These are phyloP conservation scores for Urocolius indicus DNA, from an alignment of 2,113 vertebrate species.

Conservation along the genomic window DNA sequence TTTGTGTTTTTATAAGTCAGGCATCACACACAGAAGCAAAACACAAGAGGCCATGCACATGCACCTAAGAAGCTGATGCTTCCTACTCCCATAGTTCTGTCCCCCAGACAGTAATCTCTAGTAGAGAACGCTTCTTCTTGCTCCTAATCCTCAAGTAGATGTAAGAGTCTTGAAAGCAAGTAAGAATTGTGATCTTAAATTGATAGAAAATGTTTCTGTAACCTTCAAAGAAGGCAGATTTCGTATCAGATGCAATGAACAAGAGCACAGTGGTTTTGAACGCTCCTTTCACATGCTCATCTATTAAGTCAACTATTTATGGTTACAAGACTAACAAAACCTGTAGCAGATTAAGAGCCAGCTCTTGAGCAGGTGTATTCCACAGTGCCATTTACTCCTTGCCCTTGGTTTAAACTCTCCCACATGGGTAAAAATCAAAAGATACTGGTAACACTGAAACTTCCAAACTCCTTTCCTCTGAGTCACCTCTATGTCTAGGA, in stretches of 20 bases:
- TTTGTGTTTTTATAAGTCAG: neutral
- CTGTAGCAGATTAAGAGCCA: neutral
- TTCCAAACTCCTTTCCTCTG: neutral
- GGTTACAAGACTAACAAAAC: neutral
- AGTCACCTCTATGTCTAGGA: neutral
- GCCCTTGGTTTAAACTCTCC: neutral
- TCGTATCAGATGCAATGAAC: neutral
- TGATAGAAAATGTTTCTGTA: neutral
- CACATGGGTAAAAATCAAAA: neutral
- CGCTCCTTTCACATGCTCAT: fast-evolving
- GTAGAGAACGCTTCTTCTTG: neutral
- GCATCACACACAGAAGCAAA: neutral
- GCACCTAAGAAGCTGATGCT: fast-evolving
- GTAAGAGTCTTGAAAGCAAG: neutral
- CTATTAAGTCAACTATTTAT: neutral
- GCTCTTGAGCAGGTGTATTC: neutral
- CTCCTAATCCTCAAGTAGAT: neutral
- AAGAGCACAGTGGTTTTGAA: neutral
- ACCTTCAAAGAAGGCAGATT: neutral
- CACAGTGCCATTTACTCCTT: neutral
- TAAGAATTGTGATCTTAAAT: neutral
- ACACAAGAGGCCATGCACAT: neutral
- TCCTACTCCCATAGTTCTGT: neutral
- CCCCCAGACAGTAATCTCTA: fast-evolving
- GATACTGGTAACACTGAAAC: fast-evolving